These are phyloP conservation scores for Micrastur ruficollis DNA, from an alignment of 2,797 vertebrate genomes.

Conservation along the genomic window DNA sequence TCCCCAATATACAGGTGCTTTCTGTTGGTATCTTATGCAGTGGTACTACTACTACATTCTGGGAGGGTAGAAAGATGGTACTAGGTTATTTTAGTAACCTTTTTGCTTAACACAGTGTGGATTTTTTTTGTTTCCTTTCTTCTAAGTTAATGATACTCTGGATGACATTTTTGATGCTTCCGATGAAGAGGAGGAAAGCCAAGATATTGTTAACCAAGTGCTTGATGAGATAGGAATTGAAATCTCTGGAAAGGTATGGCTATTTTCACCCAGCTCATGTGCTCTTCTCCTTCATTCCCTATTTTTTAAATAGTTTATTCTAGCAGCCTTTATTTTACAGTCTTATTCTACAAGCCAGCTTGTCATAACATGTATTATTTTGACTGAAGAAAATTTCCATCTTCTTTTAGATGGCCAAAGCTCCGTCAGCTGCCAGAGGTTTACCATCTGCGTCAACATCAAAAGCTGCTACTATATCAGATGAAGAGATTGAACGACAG, in stretches of 20 bases:
- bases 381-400: conserved; percentile 2
- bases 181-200: conserved; percentile 97
- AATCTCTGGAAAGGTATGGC: conserved; percentile 91
- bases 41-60: not conserved
- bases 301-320: not conserved
- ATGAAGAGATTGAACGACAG: conserved; percentile 97
- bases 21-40: not conserved
- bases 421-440: conserved; percentile 87
- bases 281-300: not conserved
- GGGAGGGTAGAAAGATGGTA: not conserved
- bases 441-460: conserved; percentile 85
- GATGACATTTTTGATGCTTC: conserved; percentile 97
- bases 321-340: not conserved
- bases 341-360: not conserved
- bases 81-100: not conserved
- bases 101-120: not conserved
- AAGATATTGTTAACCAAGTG: conserved; percentile 97
- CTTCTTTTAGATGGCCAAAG: conserved; percentile 89
- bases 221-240: conserved; percentile 98
- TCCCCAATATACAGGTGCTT: not conserved
- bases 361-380: not conserved
- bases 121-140: not conserved
- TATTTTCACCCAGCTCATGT: not conserved
- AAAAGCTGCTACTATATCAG: conserved; percentile 86
- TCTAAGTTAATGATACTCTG: conserved; percentile 92